Evolutionary conservation across 2,888 invertebrate genomes (phyloP).

Genomic region (Trachelus stipa): DNA sequence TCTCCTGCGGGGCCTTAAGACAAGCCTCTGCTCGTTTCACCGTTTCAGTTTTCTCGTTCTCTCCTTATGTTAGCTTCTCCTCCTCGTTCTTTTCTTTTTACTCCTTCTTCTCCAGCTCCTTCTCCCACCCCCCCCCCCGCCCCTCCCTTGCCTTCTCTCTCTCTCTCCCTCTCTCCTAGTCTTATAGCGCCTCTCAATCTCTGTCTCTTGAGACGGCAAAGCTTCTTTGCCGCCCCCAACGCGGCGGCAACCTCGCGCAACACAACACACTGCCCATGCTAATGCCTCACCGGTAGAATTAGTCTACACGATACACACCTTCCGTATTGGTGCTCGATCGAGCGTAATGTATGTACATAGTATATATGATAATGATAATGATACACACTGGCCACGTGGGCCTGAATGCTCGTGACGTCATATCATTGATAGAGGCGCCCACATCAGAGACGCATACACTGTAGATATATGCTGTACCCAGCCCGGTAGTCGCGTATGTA

Average conservation of each 20-base stretch:
- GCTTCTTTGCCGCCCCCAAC: background rate
- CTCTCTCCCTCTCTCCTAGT: slow-evolving; percentile 17
- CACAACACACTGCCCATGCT: slow-evolving; percentile 1
- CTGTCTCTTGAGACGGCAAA: background rate
- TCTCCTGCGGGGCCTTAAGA: slow-evolving; percentile 37
- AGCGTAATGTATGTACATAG: background rate
- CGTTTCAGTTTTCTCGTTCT: slow-evolving; percentile 21
- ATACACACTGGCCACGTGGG: slow-evolving; percentile 37
- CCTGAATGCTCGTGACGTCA: slow-evolving; percentile 38
- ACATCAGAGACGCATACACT: slow-evolving; percentile 38
- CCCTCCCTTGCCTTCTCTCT: slow-evolving; percentile 26
- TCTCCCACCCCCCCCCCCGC: too few species aligned
- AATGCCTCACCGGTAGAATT: slow-evolving; percentile 1
- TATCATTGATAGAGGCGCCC: slow-evolving; percentile 57
- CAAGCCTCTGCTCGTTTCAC: slow-evolving; percentile 19
- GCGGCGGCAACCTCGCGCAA: background rate
- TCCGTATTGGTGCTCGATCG: slow-evolving; percentile 1
- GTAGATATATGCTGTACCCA: slow-evolving; percentile 18
- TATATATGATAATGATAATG: background rate
- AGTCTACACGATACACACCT: slow-evolving; percentile 2
- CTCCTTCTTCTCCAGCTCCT: slow-evolving; percentile 25
- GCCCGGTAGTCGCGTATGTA: slow-evolving; percentile 27
- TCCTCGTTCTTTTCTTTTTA: slow-evolving; percentile 21
- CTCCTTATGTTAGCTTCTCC: slow-evolving; percentile 31
- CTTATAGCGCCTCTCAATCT: slow-evolving; percentile 10